Conservation (phyloP, 2,888 invertebrate species). For the Elegia similella region DNA sequence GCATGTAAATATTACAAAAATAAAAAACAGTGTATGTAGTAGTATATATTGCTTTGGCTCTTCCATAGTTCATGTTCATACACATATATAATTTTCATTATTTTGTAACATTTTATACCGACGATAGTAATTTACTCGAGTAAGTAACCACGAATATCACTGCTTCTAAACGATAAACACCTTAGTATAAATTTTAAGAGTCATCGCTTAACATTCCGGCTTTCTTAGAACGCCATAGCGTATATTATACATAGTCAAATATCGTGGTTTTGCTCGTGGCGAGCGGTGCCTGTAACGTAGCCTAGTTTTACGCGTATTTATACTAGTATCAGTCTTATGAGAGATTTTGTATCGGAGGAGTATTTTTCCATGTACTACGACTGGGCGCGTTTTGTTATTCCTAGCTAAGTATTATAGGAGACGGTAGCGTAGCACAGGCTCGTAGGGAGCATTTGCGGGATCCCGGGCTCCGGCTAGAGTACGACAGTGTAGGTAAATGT, state of each 20-base stretch:
- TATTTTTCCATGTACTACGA: conserved; percentile 58
- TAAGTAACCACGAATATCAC: not conserved
- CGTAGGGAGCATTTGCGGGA: conserved; percentile 7
- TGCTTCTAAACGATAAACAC: not conserved
- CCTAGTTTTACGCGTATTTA: conserved; percentile 14
- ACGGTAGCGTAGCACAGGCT: conserved; percentile 2
- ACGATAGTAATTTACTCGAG: not conserved
- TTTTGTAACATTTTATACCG: not conserved
- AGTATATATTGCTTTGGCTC: no score
- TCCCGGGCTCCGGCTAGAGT: no score
- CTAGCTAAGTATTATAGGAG: conserved; percentile 13
- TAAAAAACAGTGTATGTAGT: no score
- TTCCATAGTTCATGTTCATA: no score
- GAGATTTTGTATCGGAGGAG: conserved; percentile 63
- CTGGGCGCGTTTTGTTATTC: conserved; percentile 23
- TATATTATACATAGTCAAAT: conserved; percentile 6
- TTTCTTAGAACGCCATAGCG: conserved; percentile 6
- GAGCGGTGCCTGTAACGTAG: conserved; percentile 9
- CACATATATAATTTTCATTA: not conserved
- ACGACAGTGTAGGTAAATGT: no score
- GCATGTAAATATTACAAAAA: no score
- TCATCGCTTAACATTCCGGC: conserved; percentile 1
- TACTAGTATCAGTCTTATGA: conserved; percentile 47
- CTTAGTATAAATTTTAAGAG: not conserved
- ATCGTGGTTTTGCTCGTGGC: conserved; percentile 3